Conservation (phyloP, 2,797 vertebrate species). For the Lepilemur septentrionalis region DNA sequence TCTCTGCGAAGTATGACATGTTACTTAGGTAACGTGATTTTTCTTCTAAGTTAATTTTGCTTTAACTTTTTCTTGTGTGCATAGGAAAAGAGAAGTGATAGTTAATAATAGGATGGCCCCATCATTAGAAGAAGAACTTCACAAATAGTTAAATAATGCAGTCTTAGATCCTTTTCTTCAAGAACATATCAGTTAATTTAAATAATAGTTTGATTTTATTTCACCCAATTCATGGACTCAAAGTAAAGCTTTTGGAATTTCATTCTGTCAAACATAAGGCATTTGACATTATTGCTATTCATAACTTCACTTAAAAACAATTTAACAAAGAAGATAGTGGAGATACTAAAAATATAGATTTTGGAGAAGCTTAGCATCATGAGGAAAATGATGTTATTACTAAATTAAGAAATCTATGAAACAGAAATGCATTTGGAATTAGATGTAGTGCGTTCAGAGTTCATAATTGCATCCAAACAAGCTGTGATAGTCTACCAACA, state of each 20-base stretch:
- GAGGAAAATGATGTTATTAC: conserved; percentile 27
- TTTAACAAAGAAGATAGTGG: background rate
- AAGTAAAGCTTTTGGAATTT: conserved; percentile 35
- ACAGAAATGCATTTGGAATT: conserved; percentile 63
- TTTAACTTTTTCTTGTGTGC: background rate
- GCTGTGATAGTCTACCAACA: conserved; percentile 49
- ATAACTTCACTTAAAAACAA: conserved; percentile 26
- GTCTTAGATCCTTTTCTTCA: background rate
- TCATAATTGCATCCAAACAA: conserved; percentile 64
- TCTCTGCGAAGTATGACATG: background rate
- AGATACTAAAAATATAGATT: background rate
- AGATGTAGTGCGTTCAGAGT: conserved; percentile 40
- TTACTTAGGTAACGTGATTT: background rate
- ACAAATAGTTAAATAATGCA: background rate
- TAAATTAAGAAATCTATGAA: conserved; percentile 61
- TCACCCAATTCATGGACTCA: background rate
- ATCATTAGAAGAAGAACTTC: background rate
- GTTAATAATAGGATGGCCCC: background rate
- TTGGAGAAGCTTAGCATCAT: background rate
- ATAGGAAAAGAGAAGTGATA: background rate
- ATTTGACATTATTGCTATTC: background rate
- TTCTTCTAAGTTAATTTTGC: conserved; percentile 2
- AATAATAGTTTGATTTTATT: background rate
- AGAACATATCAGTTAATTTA: conserved; percentile 18
- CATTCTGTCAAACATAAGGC: background rate